phyloP scores from a whole-genome alignment of 2,888 invertebrate species.

The Coelopa pilipes region DNA sequence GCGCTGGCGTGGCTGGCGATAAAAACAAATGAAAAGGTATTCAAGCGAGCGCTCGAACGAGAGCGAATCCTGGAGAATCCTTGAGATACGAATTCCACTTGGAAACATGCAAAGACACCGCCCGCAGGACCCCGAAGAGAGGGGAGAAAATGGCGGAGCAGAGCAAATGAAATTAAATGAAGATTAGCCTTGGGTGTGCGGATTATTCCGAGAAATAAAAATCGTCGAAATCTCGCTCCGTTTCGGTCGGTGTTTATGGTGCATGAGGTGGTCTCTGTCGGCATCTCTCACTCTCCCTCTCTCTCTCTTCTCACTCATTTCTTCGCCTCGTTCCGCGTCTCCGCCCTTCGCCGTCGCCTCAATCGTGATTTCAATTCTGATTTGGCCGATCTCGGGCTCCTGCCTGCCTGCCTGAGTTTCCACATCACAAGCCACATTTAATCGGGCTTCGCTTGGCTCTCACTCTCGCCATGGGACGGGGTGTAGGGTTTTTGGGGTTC shows the following conservation, averaged over 20 bases:
- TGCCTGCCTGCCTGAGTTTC: too few species aligned
- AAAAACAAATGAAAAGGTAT: conserved; percentile 33
- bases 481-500: too few species aligned
- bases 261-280: conserved; percentile 56
- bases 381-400: conserved; percentile 42
- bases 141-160: too few species aligned
- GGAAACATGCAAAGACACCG: conserved; percentile 4
- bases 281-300: conserved; percentile 31
- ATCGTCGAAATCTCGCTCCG: conserved; percentile 50
- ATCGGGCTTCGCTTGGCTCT: neutral
- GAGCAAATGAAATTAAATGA: conserved; percentile 60
- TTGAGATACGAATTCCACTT: conserved; percentile 24
- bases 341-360: conserved; percentile 37
- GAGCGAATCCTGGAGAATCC: conserved; percentile 29
- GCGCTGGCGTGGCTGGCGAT: conserved; percentile 18
- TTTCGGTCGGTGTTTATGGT: conserved; percentile 53
- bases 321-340: conserved; percentile 40
- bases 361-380: conserved; percentile 11
- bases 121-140: conserved; percentile 35
- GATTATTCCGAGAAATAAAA: conserved; percentile 61
- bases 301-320: conserved; percentile 17
- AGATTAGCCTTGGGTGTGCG: conserved; percentile 58
- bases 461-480: too few species aligned
- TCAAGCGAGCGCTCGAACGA: conserved; percentile 27
- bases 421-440: conserved; percentile 55